Conservation (phyloP, 35 echinoderm and acorn worm genomes). For the Antedon bifida region DNA sequence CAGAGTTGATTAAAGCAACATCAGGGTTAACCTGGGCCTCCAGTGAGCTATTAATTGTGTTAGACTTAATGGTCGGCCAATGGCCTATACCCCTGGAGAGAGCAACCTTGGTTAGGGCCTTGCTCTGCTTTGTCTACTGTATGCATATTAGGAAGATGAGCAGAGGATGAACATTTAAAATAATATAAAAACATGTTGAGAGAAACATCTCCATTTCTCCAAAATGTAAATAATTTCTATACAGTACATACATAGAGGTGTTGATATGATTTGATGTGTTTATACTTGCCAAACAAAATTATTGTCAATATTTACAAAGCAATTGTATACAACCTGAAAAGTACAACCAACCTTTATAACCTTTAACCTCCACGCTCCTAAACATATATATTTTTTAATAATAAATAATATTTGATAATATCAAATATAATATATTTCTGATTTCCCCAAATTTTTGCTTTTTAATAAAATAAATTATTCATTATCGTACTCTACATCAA, state of each 20-base stretch:
- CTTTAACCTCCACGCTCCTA: neutral
- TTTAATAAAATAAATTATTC: too few species aligned
- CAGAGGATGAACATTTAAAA: neutral
- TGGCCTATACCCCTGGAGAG: neutral
- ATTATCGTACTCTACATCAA: too few species aligned
- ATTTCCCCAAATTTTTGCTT: too few species aligned
- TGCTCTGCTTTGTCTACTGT: neutral
- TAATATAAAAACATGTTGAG: too few species aligned
- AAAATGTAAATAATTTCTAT: too few species aligned
- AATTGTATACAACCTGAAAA: neutral
- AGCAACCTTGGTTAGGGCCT: neutral
- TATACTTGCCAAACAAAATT: too few species aligned
- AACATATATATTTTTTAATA: too few species aligned
- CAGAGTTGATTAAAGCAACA: neutral
- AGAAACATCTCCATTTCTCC: too few species aligned
- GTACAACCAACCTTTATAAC: neutral
- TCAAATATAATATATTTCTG: too few species aligned
- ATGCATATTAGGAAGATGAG: neutral
- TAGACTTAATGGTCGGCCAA: neutral
- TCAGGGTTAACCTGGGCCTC: neutral
- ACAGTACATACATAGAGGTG: too few species aligned
- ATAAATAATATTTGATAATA: too few species aligned
- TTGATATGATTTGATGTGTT: too few species aligned
- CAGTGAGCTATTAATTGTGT: conserved; percentile 1
- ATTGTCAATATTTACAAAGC: neutral